phyloP scores from a whole-genome alignment of 2,888 invertebrate species.

The Habrosyne pyritoides region DNA sequence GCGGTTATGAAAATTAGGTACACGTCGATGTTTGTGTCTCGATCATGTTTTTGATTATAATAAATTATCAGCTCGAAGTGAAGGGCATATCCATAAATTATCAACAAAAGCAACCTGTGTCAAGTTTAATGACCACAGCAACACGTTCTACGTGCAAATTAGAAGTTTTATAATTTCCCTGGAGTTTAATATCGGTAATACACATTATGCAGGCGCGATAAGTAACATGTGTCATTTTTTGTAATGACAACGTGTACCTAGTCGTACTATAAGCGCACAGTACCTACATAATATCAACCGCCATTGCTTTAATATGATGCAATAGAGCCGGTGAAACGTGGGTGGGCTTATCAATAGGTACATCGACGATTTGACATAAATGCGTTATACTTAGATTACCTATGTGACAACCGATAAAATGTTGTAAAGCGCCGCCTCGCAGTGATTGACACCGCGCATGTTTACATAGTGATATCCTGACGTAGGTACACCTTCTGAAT shows the following conservation, averaged over 20 bases:
- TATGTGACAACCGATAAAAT: slow-evolving; percentile 79
- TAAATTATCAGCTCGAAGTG: neutral
- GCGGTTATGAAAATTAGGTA: neutral
- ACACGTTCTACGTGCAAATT: slow-evolving; percentile 28
- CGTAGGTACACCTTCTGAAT: slow-evolving; percentile 69
- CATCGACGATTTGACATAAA: slow-evolving; percentile 81
- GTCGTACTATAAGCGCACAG: slow-evolving; percentile 13
- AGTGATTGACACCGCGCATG: slow-evolving; percentile 77
- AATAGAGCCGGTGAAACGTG: slow-evolving; percentile 65
- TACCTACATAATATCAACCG: slow-evolving; percentile 50
- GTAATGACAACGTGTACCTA: slow-evolving; percentile 47
- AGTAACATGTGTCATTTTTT: slow-evolving; percentile 50
- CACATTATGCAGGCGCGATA: slow-evolving; percentile 27
- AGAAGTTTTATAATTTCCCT: slow-evolving; percentile 28
- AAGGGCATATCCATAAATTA: neutral
- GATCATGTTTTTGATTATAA: neutral
- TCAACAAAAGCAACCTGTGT: slow-evolving; percentile 17
- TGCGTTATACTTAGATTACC: slow-evolving; percentile 80
- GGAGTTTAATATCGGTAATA: slow-evolving; percentile 20
- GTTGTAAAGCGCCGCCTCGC: slow-evolving; percentile 78
- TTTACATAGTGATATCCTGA: slow-evolving; percentile 73
- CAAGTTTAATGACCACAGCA: slow-evolving; percentile 28
- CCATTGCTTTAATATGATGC: slow-evolving; percentile 66
- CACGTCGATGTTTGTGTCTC: slow-evolving; percentile 7
- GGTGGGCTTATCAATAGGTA: slow-evolving; percentile 78